Evolutionary conservation across 1,140 invertebrate species (phyloP).

Genomic region (Pygmarrhopalites habei): DNA sequence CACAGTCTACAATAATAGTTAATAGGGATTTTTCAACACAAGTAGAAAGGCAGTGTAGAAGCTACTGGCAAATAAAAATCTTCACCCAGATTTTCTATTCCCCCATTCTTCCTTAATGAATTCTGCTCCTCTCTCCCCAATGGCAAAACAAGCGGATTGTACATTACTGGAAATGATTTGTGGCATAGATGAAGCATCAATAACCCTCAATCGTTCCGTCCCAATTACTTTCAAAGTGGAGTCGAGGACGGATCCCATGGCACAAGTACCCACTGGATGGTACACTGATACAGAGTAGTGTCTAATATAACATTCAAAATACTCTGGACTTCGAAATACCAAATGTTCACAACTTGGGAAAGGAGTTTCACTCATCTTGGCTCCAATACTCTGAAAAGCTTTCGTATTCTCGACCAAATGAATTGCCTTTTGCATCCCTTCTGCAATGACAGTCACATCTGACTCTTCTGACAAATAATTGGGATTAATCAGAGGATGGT

Average conservation of each 20-base stretch:
- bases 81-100: no score
- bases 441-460: constrained; percentile 40
- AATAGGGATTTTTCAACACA: no score
- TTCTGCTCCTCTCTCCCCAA: constrained; percentile 50
- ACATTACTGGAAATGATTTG: constrained; percentile 29
- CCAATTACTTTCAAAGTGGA: constrained; percentile 43
- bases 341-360: constrained; percentile 40
- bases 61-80: neutral
- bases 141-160: constrained; percentile 46
- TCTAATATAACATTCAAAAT: constrained; percentile 42
- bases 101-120: constrained; percentile 42
- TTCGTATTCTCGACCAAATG: constrained; percentile 32
- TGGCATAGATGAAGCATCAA: constrained; percentile 41
- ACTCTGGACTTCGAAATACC: constrained; percentile 36
- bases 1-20: no score
- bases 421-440: constrained; percentile 34
- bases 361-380: constrained; percentile 15
- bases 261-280: constrained; percentile 45
- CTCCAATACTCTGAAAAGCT: constrained; percentile 28
- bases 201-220: constrained; percentile 43
- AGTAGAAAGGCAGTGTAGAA: no score
- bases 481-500: constrained; percentile 39
- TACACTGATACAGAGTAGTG: constrained; percentile 41
- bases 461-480: constrained; percentile 39
- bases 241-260: constrained; percentile 48